A percentile compares a stretch with the other conserved stretches of the same genome.
Evolutionary conservation across 2,113 vertebrate genomes (phyloP).

Genomic region (Aviceda subcristata): DNA sequence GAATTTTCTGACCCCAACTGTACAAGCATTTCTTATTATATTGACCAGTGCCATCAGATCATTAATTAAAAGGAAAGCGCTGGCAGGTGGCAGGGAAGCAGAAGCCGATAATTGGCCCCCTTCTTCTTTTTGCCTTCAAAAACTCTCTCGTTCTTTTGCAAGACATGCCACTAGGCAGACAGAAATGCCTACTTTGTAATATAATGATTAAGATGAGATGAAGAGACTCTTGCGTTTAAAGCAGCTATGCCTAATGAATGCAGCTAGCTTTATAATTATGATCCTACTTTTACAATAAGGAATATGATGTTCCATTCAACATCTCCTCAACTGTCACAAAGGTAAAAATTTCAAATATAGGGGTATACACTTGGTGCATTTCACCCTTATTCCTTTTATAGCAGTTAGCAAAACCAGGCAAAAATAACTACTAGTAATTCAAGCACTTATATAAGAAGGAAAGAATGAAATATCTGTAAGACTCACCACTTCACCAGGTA

Average conservation of each 20-base stretch:
- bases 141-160: slow-evolving; percentile 82
- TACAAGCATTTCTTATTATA: slow-evolving; percentile 89
- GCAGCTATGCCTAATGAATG: slow-evolving; percentile 80
- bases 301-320: slow-evolving; percentile 63
- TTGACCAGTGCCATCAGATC: slow-evolving; percentile 92
- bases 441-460: neutral
- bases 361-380: slow-evolving; percentile 10
- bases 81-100: slow-evolving; percentile 95
- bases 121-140: slow-evolving; percentile 87
- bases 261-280: slow-evolving; percentile 77
- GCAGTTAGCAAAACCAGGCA: slow-evolving; percentile 11
- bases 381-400: slow-evolving; percentile 22
- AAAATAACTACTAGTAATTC: slow-evolving; percentile 6
- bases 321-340: slow-evolving; percentile 63
- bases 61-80: slow-evolving; percentile 95
- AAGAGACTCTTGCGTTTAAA: slow-evolving; percentile 78
- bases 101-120: slow-evolving; percentile 94
- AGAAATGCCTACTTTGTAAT: slow-evolving; percentile 91
- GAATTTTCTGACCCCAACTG: slow-evolving; percentile 88
- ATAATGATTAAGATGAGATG: slow-evolving; percentile 97
- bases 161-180: slow-evolving; percentile 95
- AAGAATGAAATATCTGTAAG: neutral
- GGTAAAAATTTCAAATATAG: slow-evolving; percentile 50
- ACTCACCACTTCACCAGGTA: slow-evolving; percentile 95
- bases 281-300: slow-evolving; percentile 64